Evolutionary conservation across 2,113 vertebrate genomes (phyloP), one percentile per base, ranked within the genome.

Genomic region (Eonycteris spelaea): DNA sequence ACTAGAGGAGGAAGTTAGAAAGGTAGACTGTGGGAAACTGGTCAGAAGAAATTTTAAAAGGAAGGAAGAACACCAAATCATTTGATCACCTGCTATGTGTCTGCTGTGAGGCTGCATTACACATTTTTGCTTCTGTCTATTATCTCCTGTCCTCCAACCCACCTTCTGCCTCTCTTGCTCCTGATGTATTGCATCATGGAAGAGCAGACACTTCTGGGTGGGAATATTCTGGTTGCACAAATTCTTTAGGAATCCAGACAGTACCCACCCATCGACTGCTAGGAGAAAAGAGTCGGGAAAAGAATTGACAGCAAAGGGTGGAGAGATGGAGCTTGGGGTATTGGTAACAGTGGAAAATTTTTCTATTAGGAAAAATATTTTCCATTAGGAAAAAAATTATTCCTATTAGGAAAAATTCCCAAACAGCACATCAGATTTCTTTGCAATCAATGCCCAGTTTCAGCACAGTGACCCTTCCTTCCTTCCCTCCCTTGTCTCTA

Each of bases 211-310:
- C 38, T 68, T 84, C 94, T 18, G 91, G 73, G 61, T 91, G 91
- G 86, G 53, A 73, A 92, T 55, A 71, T 74, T 95, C 77, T 83
- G 82, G 43, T 71, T 88, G 57, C 48, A 79, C n/a, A 91, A 87
- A 93, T 59, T 92, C 85, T 96, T 97, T 53, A 95, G 91, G 91
- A 96, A 97, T 97, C 82, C 78, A 96, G 96, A 96, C 88, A 38
- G 63, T 91, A 93, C 14, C 91, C 74, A 93, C 94, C 71, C 88
- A 96, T 22, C 10, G 73, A 94, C 63, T 93, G 38, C 33, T 94
- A n/a, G 57, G 75, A 84, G 73, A 38, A 30, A 89, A 67, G 82
- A 43, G n/a, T 92, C 59, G 22, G 55, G 38, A 89, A 85, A 71
- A 63, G 35, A 93, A 38, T 6, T 40, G 14, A 80, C 21, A n/a